Percentiles rank a stretch among this genome's conserved stretches.
These are phyloP conservation scores for Chaetogeoica ovagalla DNA, from an alignment of 2,888 invertebrate genomes.

Conservation along the genomic window DNA sequence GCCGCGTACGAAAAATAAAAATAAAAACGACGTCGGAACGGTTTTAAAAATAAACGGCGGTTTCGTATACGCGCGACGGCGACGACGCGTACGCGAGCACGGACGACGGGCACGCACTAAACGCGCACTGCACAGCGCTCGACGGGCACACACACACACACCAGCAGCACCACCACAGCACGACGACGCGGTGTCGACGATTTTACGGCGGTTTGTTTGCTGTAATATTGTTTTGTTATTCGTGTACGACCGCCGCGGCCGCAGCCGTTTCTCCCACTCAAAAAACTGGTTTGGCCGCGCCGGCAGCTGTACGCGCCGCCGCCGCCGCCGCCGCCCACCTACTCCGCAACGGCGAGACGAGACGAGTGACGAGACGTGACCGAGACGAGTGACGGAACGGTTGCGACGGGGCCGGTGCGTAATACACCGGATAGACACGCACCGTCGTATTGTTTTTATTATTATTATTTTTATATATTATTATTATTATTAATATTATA, in stretches of 20 bases:
- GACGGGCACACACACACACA: too few species aligned
- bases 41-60: not conserved
- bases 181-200: not conserved
- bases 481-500: too few species aligned
- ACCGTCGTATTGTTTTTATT: too few species aligned
- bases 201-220: not conserved
- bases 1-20: too few species aligned
- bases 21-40: too few species aligned
- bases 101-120: conserved; percentile 26
- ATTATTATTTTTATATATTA: too few species aligned
- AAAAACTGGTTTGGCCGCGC: conserved; percentile 45
- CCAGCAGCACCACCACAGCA: too few species aligned
- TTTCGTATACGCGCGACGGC: not conserved
- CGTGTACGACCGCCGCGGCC: not conserved
- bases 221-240: too few species aligned
- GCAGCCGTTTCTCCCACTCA: conserved; percentile 36
- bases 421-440: not conserved
- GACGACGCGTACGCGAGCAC: not conserved
- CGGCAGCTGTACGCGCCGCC: too few species aligned
- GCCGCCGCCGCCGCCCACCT: too few species aligned
- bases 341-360: too few species aligned
- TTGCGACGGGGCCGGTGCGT: not conserved
- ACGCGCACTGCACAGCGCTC: not conserved
- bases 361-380: not conserved
- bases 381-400: not conserved